These are phyloP conservation scores for Maconellicoccus hirsutus DNA, from an alignment of 1,140 invertebrate genomes.

Conservation along the genomic window DNA sequence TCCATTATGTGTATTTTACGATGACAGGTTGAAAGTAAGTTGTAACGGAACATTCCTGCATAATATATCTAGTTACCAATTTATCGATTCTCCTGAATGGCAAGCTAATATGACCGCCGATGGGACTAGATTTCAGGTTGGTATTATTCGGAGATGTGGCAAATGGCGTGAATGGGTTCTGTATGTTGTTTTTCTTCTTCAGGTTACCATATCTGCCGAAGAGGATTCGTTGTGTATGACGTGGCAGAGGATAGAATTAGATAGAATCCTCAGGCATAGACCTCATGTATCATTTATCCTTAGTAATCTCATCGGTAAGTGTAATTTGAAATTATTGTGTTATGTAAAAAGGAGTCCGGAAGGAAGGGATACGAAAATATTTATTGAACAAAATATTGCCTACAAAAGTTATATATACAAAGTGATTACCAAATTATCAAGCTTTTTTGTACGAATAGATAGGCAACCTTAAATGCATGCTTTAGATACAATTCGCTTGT, in stretches of 20 bases:
- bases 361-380: no score
- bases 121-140: constrained; percentile 46
- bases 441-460: no score
- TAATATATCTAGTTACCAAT: constrained; percentile 66
- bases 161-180: background rate
- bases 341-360: no score
- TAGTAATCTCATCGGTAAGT: constrained; percentile 59
- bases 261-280: constrained; percentile 55
- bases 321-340: constrained; percentile 22
- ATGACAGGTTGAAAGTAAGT: constrained; percentile 55
- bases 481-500: no score
- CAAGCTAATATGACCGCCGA: constrained; percentile 40
- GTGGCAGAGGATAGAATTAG: constrained; percentile 60
- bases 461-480: no score
- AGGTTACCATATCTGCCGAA: constrained; percentile 66
- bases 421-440: no score
- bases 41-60: constrained; percentile 71
- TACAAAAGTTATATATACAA: no score
- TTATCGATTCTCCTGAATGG: constrained; percentile 79
- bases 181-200: constrained; percentile 4
- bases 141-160: background rate
- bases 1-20: no score
- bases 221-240: constrained; percentile 64
- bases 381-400: no score
- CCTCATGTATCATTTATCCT: constrained; percentile 59